Base-by-base conservation (phyloP, 2,797 vertebrate species). In the Tiaroga cobitis region DNA sequence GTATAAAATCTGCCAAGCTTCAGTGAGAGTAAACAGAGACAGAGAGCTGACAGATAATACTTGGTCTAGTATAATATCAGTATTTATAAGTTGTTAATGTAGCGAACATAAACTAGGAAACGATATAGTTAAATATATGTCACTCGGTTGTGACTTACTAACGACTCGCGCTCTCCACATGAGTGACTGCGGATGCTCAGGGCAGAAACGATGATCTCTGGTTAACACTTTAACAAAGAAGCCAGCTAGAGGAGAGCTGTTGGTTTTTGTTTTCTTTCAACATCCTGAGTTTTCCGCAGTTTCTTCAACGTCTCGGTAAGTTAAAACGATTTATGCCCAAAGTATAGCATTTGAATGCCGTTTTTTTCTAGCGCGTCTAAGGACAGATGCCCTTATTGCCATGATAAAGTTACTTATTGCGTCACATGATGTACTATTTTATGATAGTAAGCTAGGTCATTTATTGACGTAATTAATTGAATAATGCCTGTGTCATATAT, bases 1-100 rank as follows among this genome's bases (percentile, higher is more conserved):
- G 95, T 94, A 90, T 86, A 90, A 87, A 90, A 90, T 89, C 91
- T 89, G 89, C 74, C 54, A 83, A 39, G 59, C 61, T n/a, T 69
- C 19, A 46, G 43, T 21, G 29, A 65, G 9, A 56, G 68, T 37
- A 37, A 82, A 29, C 75, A 13, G 39, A 41, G 41, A 43, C 56
- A n/a, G 16, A 0, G 21, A 21, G 11, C 11, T n/a, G 21, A 7
- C 4, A 32, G 7, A 41, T 56, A 19, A 34, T 16, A 63, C 19
- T 9, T 32, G 11, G 65, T 49, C 13, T n/a, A 51, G 3, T 5
- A 43, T 24, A 10, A 43, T 19, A 39, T 15, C 10, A 29, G 51
- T 59, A 26, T 79, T 78, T 26, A 54, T 39, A 54, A 21, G 26
- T 39, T 39, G 24, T 70, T 81, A 41, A 26, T 54, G 15, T 19